Evolutionary conservation across 2,888 invertebrate genomes (phyloP).

Genomic region (Lithophane semibrunnea): DNA sequence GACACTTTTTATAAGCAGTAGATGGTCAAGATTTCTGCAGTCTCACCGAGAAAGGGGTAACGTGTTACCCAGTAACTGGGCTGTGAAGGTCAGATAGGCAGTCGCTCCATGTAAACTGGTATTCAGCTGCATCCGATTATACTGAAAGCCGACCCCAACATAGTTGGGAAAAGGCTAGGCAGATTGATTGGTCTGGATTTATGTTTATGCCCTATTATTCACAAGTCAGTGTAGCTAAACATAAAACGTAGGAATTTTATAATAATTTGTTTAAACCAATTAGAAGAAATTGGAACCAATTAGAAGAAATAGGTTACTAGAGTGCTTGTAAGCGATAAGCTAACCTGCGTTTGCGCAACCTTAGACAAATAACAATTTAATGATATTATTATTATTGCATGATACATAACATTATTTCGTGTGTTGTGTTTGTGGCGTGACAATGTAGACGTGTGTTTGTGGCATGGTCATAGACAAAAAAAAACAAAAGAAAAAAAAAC

Average conservation of each 20-base stretch:
- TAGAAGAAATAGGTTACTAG: slow-evolving; percentile 59
- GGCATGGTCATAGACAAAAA: too few species aligned
- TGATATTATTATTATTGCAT: slow-evolving; percentile 21
- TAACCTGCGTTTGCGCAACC: slow-evolving; percentile 48
- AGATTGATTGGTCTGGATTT: neutral
- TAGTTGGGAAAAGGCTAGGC: too few species aligned
- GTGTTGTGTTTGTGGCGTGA: neutral
- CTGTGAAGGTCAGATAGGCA: too few species aligned
- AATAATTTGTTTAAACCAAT: slow-evolving; percentile 38
- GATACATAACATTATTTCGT: slow-evolving; percentile 5
- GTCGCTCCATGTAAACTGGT: too few species aligned
- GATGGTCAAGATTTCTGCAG: too few species aligned
- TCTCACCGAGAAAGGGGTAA: too few species aligned
- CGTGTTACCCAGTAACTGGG: too few species aligned
- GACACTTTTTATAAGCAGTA: too few species aligned
- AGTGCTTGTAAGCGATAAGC: slow-evolving; percentile 50
- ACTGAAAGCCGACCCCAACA: too few species aligned
- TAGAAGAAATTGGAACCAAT: slow-evolving; percentile 59
- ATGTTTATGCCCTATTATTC: too few species aligned
- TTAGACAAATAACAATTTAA: slow-evolving; percentile 42
- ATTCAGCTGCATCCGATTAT: too few species aligned
- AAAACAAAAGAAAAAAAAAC: too few species aligned
- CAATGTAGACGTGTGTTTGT: slow-evolving; percentile 2
- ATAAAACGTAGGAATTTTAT: neutral
- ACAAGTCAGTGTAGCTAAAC: neutral